A percentile compares a stretch with the other conserved stretches of the same genome.
Conservation (phyloP, 1,140 invertebrate species). For the Drosophila gunungcola region DNA sequence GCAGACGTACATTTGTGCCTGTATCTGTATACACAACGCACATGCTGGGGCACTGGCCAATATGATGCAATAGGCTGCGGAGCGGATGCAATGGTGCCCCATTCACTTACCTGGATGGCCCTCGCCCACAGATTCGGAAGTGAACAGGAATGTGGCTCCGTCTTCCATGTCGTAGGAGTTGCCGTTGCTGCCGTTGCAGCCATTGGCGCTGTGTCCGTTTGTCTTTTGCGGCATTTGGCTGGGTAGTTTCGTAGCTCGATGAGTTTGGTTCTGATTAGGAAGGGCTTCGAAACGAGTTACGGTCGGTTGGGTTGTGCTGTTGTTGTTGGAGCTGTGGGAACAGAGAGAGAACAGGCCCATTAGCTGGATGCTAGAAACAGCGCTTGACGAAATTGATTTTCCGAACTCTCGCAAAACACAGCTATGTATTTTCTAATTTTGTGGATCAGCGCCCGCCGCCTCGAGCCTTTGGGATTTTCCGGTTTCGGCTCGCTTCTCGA, state of each 20-base stretch:
- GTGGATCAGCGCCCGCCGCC: slow-evolving; percentile 39
- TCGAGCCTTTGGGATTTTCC: slow-evolving; percentile 26
- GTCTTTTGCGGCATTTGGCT: slow-evolving; percentile 81
- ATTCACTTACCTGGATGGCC: slow-evolving; percentile 95
- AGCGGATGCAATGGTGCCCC: slow-evolving; percentile 27
- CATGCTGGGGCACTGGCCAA: slow-evolving; percentile 10
- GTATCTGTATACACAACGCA: slow-evolving; percentile 5
- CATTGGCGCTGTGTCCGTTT: slow-evolving; percentile 73
- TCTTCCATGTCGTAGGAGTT: slow-evolving; percentile 90
- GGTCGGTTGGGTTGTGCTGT: slow-evolving; percentile 9
- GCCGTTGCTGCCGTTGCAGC: slow-evolving; percentile 90
- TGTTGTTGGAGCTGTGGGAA: slow-evolving; percentile 41
- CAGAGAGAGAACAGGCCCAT: slow-evolving; percentile 16
- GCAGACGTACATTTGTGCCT: slow-evolving; percentile 21
- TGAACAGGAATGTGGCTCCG: slow-evolving; percentile 97
- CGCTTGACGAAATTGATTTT: slow-evolving; percentile 66
- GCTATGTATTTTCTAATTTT: slow-evolving; percentile 23
- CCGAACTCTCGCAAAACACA: slow-evolving; percentile 28
- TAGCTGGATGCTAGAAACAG: slow-evolving; percentile 8
- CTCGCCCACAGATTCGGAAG: slow-evolving; percentile 99
- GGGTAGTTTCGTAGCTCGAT: slow-evolving; percentile 13
- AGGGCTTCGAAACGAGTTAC: slow-evolving; percentile 11
- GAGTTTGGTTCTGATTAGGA: not conserved
- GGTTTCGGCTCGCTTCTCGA: slow-evolving; percentile 29
- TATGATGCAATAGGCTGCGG: slow-evolving; percentile 56